These are phyloP conservation scores for Lycaena phlaeas DNA, from an alignment of 2,888 invertebrate species.

Conservation along the genomic window DNA sequence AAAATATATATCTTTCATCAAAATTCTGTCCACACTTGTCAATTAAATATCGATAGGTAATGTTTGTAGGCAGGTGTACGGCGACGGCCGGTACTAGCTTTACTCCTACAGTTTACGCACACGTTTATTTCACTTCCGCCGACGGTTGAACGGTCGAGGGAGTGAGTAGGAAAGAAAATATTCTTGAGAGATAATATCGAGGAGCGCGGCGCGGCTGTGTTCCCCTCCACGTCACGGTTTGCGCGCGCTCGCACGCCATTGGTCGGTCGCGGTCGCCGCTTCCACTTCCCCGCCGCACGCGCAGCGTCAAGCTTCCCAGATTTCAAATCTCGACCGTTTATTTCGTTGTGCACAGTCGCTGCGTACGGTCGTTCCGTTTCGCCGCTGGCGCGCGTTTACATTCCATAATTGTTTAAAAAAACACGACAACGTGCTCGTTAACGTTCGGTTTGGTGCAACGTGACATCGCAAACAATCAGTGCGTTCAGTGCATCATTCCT, in stretches of 20 bases:
- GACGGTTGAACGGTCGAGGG: conserved; percentile 61
- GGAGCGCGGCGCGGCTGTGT: conserved; percentile 30
- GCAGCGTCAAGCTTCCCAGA: conserved; percentile 67
- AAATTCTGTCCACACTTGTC: background rate
- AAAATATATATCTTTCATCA: conserved; percentile 3
- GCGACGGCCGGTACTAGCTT: conserved; percentile 21
- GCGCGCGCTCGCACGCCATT: conserved; percentile 49
- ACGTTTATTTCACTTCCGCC: conserved; percentile 67
- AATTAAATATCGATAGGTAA: background rate
- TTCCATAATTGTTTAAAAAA: conserved; percentile 37
- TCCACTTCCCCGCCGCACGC: conserved; percentile 46
- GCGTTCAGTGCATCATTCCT: conserved; percentile 59
- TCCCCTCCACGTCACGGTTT: conserved; percentile 48
- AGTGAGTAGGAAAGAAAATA: conserved; percentile 61
- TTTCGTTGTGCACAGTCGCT: conserved; percentile 58
- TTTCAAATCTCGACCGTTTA: conserved; percentile 74
- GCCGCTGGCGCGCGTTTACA: conserved; percentile 31
- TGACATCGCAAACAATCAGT: conserved; percentile 60
- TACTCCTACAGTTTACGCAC: conserved; percentile 54
- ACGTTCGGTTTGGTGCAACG: conserved; percentile 57
- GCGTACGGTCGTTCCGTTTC: conserved; percentile 40
- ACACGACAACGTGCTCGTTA: conserved; percentile 60
- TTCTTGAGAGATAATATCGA: conserved; percentile 65
- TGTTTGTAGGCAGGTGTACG: conserved; percentile 21
- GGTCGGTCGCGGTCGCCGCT: conserved; percentile 30